Conservation (phyloP, 1,140 invertebrate genomes). For the Rhizoglyphus robini region DNA sequence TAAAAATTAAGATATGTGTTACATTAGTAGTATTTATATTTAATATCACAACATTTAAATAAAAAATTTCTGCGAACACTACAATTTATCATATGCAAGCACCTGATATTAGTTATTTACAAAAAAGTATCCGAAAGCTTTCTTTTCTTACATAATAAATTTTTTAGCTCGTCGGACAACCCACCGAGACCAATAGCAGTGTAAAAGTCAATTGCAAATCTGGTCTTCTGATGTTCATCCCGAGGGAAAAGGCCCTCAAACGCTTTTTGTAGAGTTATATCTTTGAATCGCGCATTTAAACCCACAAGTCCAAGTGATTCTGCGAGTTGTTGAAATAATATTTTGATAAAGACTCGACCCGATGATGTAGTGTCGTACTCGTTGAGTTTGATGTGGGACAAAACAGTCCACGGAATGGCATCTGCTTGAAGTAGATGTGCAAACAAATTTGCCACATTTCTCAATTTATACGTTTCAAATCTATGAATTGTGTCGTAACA, state of each 20-base stretch:
- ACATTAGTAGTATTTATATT: too few relatives aligned
- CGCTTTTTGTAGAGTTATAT: slow-evolving; percentile 66
- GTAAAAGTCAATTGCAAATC: slow-evolving; percentile 99
- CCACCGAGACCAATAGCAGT: slow-evolving; percentile 95
- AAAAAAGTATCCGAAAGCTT: too few relatives aligned
- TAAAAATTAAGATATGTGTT: too few relatives aligned
- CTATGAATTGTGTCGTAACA: slow-evolving; percentile 78
- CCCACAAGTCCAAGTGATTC: slow-evolving; percentile 90
- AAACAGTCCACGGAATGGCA: slow-evolving; percentile 77
- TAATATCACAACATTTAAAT: too few relatives aligned
- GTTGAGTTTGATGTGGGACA: slow-evolving; percentile 75
- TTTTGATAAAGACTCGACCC: slow-evolving; percentile 94
- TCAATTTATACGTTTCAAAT: slow-evolving; percentile 84
- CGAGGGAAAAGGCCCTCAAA: slow-evolving; percentile 88
- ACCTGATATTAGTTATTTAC: too few relatives aligned
- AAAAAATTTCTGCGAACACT: too few relatives aligned
- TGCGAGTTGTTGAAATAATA: slow-evolving; percentile 85
- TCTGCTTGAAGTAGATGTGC: slow-evolving; percentile 91
- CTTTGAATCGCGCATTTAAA: slow-evolving; percentile 73
- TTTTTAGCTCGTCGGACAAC: slow-evolving; percentile 50
- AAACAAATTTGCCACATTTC: slow-evolving; percentile 98
- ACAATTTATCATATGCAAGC: too few relatives aligned
- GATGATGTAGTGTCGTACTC: slow-evolving; percentile 96
- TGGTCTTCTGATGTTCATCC: slow-evolving; percentile 87
- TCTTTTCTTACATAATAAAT: too few relatives aligned